Conservation (phyloP, 92 coral and sea anemone species). For the Porites lobata region DNA sequence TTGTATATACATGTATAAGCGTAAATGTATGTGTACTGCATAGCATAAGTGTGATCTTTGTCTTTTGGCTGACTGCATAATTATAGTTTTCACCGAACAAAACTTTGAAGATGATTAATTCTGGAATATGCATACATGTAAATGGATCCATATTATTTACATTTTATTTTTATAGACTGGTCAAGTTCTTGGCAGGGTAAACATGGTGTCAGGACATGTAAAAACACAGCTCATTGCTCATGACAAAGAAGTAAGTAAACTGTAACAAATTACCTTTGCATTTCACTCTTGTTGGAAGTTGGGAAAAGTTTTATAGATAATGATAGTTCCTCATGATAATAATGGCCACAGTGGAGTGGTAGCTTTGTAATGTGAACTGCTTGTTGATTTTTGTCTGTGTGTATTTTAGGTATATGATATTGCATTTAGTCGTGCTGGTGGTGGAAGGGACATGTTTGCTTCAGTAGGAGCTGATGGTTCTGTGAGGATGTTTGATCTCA, state of each 20-base stretch:
- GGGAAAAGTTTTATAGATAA: no score
- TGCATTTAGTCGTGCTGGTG: slow-evolving; percentile 99
- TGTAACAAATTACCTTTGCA: neutral
- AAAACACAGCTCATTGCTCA: slow-evolving; percentile 99
- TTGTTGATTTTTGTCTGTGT: neutral
- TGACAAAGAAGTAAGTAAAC: slow-evolving; percentile 88
- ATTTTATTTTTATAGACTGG: slow-evolving; percentile 77
- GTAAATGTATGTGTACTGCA: neutral
- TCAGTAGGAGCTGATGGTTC: slow-evolving; percentile 99
- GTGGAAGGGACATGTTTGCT: slow-evolving; percentile 98
- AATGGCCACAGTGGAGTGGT: neutral
- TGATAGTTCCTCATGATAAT: no score
- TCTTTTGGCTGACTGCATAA: no score
- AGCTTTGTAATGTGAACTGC: neutral
- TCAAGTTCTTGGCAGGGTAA: slow-evolving; percentile 97
- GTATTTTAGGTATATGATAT: slow-evolving; percentile 90
- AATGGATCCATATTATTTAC: neutral
- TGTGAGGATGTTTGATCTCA: slow-evolving; percentile 98
- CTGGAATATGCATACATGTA: neutral
- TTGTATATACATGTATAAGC: neutral
- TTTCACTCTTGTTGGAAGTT: neutral
- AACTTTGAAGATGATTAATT: neutral
- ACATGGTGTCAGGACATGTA: slow-evolving; percentile 99
- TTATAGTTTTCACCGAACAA: no score
- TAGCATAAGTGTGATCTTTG: no score